Base-by-base conservation (phyloP, 2,113 vertebrate genomes). In the Bufo gargarizans region DNA sequence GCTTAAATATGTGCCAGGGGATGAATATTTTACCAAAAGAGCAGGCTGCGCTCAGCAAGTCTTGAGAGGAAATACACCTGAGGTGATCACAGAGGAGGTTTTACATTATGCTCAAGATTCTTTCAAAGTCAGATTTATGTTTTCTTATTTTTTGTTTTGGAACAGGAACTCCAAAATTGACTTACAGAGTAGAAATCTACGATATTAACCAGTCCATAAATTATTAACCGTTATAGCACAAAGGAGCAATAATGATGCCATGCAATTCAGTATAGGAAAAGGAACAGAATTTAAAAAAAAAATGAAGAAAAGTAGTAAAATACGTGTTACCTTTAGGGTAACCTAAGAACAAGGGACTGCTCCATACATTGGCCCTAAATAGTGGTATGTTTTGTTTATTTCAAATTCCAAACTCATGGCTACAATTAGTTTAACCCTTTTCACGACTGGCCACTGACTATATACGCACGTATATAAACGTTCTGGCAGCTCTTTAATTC, bases 1-100 rank as follows among this genome's bases (percentile, higher is more conserved):
- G 71, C 84, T 77, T 86, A 85, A 77, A 86, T 77, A 86, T 72
- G 72, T 77, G 72, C 72, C 84, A 76, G 45, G 84, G 84, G 84
- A 86, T 86, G 56, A 76, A 86, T 77, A 86, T 77, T 74, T 85
- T 85, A 74, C 84, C 8, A 58, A 22, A 45, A 85, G 53, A 76
- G 69, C 20, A 86, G 72, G 50, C 84, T 77, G 71, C 63, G 84
- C 84, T 86, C 72, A 86, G 71, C 84, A 86, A 86, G 72, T 72
- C 84, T 77, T 77, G 84, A 86, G 84, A 77, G 55, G 20, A 84
- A 86, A 86, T 77, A 20, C 84, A 86, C 84, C 55, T 77, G 72
- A 86, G 56, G 63, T 71, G 56, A 47, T n/a, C 45, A 19, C 50
- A 58, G 67, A 56, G 22, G 76, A 86, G 58, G 84, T 43, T 85